phyloP scores from a whole-genome alignment of 2,113 vertebrate species.

The Pheucticus melanocephalus region DNA sequence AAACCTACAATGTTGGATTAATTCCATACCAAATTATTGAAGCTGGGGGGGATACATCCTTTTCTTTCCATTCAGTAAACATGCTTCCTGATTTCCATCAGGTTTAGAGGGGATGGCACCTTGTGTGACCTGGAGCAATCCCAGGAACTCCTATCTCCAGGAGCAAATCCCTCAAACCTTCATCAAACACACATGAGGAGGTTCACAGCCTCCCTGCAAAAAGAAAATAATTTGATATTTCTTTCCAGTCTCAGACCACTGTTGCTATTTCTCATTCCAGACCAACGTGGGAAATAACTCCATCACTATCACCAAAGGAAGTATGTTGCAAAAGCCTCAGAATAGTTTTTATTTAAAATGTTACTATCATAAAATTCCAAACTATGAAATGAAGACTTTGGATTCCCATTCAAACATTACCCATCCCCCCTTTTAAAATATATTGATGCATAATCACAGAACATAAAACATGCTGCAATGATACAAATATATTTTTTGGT shows the following conservation, averaged over 20 bases:
- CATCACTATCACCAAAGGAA: background rate
- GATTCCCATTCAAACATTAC: background rate
- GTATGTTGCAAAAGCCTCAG: conserved; percentile 57
- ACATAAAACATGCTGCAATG: conserved; percentile 69
- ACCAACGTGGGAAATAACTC: background rate
- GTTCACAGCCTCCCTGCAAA: background rate
- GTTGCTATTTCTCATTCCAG: background rate
- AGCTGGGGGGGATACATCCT: background rate
- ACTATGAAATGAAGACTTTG: conserved; percentile 32
- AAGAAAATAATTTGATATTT: background rate
- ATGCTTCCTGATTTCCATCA: rapidly evolving
- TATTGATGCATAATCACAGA: conserved; percentile 55
- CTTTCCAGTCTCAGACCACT: background rate
- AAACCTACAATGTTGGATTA: background rate
- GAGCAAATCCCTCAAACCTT: background rate
- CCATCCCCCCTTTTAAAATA: background rate
- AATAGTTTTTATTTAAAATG: conserved; percentile 63
- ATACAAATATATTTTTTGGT: conserved; percentile 70
- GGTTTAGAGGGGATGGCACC: background rate
- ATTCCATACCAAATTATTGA: background rate
- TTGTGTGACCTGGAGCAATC: background rate
- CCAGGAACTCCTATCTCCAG: background rate
- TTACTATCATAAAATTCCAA: conserved; percentile 57
- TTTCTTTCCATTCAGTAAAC: background rate
- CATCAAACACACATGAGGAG: background rate